Conservation (phyloP, 2,888 invertebrate genomes). For the Diaperis boleti region DNA sequence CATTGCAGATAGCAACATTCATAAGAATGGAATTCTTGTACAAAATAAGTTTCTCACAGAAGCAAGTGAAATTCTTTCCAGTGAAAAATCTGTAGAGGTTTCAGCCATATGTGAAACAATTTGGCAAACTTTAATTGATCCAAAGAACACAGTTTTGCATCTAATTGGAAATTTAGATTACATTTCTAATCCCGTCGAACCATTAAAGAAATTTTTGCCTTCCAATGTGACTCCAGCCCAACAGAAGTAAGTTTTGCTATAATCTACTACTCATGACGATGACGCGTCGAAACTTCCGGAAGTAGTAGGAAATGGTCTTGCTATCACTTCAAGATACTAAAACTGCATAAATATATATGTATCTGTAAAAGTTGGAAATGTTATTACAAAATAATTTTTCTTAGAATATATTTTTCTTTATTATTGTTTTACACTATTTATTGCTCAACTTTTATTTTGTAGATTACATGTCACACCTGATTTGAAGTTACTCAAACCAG, state of each 20-base stretch:
- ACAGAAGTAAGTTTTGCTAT: slow-evolving; percentile 46
- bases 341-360: no score
- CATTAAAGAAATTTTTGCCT: slow-evolving; percentile 53
- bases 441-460: no score
- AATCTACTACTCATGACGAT: no score
- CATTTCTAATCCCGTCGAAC: slow-evolving; percentile 68
- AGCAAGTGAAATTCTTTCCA: slow-evolving; percentile 72
- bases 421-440: no score
- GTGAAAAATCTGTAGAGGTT: slow-evolving; percentile 67
- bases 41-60: slow-evolving; percentile 83
- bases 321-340: no score
- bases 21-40: slow-evolving; percentile 77
- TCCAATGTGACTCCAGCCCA: slow-evolving; percentile 33
- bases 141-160: slow-evolving; percentile 76
- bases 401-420: no score
- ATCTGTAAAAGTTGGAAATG: no score
- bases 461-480: slow-evolving; percentile 67
- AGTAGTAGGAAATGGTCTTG: no score
- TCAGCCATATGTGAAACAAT: slow-evolving; percentile 71
- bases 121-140: slow-evolving; percentile 71
- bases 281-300: no score
- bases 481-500: slow-evolving; percentile 64
- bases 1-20: slow-evolving; percentile 76
- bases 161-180: slow-evolving; percentile 78
- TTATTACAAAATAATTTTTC: no score